phyloP scores from a whole-genome alignment of 2,113 vertebrate species.

The Elephantulus edwardii region DNA sequence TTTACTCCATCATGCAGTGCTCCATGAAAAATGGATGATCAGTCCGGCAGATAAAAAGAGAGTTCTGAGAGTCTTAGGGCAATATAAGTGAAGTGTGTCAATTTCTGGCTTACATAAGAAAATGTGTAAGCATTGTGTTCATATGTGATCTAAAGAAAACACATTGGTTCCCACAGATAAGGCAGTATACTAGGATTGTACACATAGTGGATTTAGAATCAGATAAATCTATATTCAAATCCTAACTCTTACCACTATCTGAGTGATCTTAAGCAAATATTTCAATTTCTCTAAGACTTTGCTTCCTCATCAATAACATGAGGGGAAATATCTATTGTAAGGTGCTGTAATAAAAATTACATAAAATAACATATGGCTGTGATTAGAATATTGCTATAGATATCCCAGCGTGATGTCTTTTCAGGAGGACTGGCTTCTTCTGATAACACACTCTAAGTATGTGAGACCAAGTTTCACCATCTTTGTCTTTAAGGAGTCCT shows the following conservation, averaged over 20 bases:
- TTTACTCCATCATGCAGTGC: neutral
- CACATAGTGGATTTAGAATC: neutral
- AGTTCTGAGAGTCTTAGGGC: neutral
- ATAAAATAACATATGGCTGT: too few relatives aligned
- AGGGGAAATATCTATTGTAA: neutral
- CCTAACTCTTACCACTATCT: neutral
- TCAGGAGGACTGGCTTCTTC: too few relatives aligned
- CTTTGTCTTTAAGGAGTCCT: too few relatives aligned
- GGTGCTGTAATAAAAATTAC: neutral
- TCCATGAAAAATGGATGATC: neutral
- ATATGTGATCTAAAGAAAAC: neutral
- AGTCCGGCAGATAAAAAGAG: neutral
- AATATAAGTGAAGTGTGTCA: neutral
- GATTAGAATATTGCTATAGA: neutral
- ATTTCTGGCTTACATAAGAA: neutral
- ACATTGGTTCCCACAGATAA: neutral
- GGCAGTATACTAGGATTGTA: neutral
- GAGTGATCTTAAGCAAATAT: neutral
- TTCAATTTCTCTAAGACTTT: constrained; percentile 6
- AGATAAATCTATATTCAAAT: neutral
- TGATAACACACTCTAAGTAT: too few relatives aligned
- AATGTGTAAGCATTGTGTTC: neutral
- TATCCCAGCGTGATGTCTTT: too few relatives aligned
- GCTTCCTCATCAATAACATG: neutral
- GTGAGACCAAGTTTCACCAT: too few relatives aligned